A percentile compares a stretch with the other conserved stretches of the same genome.
These are phyloP conservation scores for Tyto alba DNA, from an alignment of 2,113 vertebrate genomes.

Conservation along the genomic window DNA sequence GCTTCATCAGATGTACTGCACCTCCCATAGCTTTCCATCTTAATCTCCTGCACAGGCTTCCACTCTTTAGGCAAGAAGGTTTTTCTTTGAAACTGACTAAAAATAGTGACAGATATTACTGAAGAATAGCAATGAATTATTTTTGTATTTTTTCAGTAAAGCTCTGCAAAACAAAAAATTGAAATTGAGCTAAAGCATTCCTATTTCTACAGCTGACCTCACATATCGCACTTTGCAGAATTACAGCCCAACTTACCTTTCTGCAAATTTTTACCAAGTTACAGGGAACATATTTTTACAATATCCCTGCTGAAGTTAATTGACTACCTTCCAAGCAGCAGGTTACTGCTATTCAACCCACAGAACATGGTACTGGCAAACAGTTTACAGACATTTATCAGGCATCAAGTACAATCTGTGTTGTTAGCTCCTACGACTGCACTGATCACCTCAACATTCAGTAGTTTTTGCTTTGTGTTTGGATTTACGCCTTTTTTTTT, in stretches of 20 bases:
- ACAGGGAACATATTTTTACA: neutral
- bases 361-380: accelerated
- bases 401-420: neutral
- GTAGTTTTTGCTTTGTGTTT: neutral
- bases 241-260: neutral
- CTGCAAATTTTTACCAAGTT: neutral
- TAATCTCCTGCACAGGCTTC: neutral
- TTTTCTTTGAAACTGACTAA: neutral
- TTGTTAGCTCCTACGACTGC: neutral
- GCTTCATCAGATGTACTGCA: too few relatives aligned
- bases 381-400: neutral
- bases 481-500: neutral
- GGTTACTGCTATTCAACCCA: neutral
- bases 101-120: neutral
- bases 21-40: neutral
- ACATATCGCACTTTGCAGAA: neutral
- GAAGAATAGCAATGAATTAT: neutral
- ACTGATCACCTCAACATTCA: accelerated
- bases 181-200: neutral
- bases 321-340: neutral
- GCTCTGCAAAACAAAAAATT: neutral
- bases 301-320: accelerated
- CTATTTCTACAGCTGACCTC: neutral
- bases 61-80: neutral
- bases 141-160: neutral